Evolutionary conservation across 2,113 vertebrate species (phyloP), one percentile per base, ranked within the genome.

Genomic region (Saguinus imperator): DNA sequence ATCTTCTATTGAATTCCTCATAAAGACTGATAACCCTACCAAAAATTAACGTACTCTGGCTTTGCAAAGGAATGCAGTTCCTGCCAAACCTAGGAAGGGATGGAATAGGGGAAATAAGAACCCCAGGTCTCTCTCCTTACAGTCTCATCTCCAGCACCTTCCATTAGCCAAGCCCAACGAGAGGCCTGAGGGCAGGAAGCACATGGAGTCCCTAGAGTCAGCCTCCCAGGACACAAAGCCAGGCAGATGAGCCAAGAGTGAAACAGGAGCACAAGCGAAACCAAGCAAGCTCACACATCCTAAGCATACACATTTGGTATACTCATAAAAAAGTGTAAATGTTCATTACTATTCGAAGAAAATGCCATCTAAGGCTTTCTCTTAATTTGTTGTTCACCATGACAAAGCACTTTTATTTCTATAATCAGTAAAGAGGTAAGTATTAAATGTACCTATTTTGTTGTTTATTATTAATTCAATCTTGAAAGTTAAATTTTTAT

Each of bases 121-220:
- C 16, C 27, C 20, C 29, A 3, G 0, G 2, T 43, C 14, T n/a
- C 29, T 68, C 6, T 17, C 4, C 13, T 14, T 8, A 29, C 23
- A 45, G 20, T 91, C 35, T 91, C 32, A 23, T 27, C 64, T 57
- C 43, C 2, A 45, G 3, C 23, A 29, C 17, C 29, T 45, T 37
- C 37, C 45, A 73, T 25, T 18, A 14, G 43, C 52, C 52, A 73
- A n/a, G 50, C 27, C 8, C 25, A n/a, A 6, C 3, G 4, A 43
- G 25, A 61, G 18, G 0, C 0, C 13, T 58, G 16, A 35, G 1
- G 40, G 32, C 18, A 61, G 16, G 6, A 20, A 29, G 40, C 8
- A 32, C 29, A 11, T 11, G 2, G 20, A 43, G 10, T 68, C 2
- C 9, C 4, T 4, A 21, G 37, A 70, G 11, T 5, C 21, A 45